These are phyloP conservation scores for Colistium nudipinnis DNA, from an alignment of 2,113 vertebrate genomes.

Conservation along the genomic window DNA sequence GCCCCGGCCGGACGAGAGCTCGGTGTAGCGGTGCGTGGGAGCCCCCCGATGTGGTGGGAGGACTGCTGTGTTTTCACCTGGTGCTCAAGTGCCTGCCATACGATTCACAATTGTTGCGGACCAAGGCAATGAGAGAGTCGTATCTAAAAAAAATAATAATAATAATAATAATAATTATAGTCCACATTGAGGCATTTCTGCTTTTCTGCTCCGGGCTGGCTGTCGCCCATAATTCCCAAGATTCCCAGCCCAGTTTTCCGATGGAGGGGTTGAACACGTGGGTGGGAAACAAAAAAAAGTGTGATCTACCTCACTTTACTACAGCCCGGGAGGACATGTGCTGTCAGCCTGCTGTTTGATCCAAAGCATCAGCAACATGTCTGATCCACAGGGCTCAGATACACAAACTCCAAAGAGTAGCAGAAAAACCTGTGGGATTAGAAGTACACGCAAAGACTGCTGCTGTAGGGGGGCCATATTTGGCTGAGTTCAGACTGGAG, in stretches of 20 bases:
- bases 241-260: constrained; percentile 16
- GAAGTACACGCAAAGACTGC: constrained; percentile 39
- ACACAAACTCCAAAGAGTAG: constrained; percentile 20
- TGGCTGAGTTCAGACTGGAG: constrained; percentile 27
- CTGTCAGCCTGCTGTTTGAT: constrained; percentile 32
- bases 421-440: constrained; percentile 21
- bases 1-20: constrained; percentile 93
- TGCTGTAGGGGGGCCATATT: constrained; percentile 26
- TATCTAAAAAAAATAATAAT: too few relatives aligned
- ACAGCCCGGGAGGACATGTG: constrained; percentile 38
- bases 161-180: too few relatives aligned
- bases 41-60: constrained; percentile 57
- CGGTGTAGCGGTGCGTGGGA: constrained; percentile 84
- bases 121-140: constrained; percentile 46
- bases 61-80: constrained; percentile 33
- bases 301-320: constrained; percentile 71
- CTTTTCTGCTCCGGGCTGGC: constrained; percentile 34
- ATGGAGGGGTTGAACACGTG: constrained; percentile 13
- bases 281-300: constrained; percentile 18
- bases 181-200: constrained; percentile 33
- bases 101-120: constrained; percentile 36
- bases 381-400: background rate
- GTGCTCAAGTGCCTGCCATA: constrained; percentile 59
- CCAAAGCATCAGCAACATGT: constrained; percentile 9
- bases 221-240: constrained; percentile 18